phyloP scores from a whole-genome alignment of 2,113 vertebrate species.

The Morphnarchus princeps region DNA sequence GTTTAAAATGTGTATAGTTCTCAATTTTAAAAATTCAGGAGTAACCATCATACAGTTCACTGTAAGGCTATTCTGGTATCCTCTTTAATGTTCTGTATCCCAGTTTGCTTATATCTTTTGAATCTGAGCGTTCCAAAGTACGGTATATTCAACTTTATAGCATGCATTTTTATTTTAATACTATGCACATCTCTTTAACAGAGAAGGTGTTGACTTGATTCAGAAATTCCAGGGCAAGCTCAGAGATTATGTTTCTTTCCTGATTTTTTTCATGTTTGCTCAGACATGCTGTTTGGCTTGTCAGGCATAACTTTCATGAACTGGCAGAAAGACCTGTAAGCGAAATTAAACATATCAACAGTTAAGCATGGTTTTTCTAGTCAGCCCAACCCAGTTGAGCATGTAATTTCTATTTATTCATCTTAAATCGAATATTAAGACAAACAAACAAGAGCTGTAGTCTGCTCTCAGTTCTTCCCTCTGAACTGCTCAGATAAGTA shows the following conservation, averaged over 20 bases:
- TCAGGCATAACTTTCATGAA: not conserved
- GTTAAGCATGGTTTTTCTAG: not conserved
- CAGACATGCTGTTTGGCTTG: not conserved
- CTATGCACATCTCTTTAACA: not conserved
- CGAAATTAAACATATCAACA: not conserved
- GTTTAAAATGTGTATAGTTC: not conserved
- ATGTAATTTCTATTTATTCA: not conserved
- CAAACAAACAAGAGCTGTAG: not conserved
- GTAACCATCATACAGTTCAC: not conserved
- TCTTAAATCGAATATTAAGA: not conserved
- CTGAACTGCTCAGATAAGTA: not conserved
- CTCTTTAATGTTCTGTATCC: not conserved
- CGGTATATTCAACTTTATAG: not conserved
- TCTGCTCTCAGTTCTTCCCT: not conserved
- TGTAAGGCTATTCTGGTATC: not conserved
- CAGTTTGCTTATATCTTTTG: not conserved
- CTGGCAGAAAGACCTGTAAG: not conserved
- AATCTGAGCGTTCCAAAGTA: not conserved
- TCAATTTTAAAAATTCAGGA: not conserved
- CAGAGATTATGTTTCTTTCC: not conserved
- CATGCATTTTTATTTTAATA: not conserved
- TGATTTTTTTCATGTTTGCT: not conserved
- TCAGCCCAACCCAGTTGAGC: not conserved
- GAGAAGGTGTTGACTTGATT: not conserved
- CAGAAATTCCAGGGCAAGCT: not conserved